phyloP scores from a whole-genome alignment of 2,888 invertebrate species.

The Ceramica pisi region DNA sequence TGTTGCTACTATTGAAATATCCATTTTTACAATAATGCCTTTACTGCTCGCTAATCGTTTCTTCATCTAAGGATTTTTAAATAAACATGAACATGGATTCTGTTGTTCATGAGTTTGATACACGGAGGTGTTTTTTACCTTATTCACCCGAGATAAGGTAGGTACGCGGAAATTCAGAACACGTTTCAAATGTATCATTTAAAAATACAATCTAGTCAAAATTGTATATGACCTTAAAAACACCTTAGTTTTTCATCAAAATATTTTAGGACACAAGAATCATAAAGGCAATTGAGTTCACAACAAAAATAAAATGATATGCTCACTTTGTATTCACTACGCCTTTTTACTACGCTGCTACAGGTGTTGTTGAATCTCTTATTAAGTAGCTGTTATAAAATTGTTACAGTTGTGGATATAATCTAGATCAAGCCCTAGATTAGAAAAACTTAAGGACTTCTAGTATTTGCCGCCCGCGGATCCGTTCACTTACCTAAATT shows the following conservation, averaged over 20 bases:
- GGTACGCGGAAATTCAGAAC: background rate
- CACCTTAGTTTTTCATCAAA: slow-evolving; percentile 21
- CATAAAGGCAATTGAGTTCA: slow-evolving; percentile 40
- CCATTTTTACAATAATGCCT: background rate
- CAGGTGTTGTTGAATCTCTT: slow-evolving; percentile 53
- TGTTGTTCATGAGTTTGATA: too few relatives aligned
- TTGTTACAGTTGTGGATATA: slow-evolving; percentile 23
- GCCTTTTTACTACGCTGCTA: slow-evolving; percentile 46
- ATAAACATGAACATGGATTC: background rate
- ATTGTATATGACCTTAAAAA: slow-evolving; percentile 8
- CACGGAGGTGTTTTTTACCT: too few relatives aligned
- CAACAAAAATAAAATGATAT: slow-evolving; percentile 46
- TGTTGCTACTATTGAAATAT: background rate
- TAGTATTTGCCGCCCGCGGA: too few relatives aligned
- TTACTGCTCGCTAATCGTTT: background rate
- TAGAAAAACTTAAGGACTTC: background rate
- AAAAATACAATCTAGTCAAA: slow-evolving; percentile 2
- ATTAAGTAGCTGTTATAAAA: slow-evolving; percentile 46
- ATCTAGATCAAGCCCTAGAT: background rate
- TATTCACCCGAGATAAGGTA: too few relatives aligned
- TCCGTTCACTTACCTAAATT: too few relatives aligned
- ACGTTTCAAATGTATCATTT: slow-evolving; percentile 3
- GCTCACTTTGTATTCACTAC: slow-evolving; percentile 57
- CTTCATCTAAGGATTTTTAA: background rate
- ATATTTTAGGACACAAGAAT: slow-evolving; percentile 22